Base-by-base conservation (phyloP, 2,888 invertebrate species). In the Tethea ocularis region DNA sequence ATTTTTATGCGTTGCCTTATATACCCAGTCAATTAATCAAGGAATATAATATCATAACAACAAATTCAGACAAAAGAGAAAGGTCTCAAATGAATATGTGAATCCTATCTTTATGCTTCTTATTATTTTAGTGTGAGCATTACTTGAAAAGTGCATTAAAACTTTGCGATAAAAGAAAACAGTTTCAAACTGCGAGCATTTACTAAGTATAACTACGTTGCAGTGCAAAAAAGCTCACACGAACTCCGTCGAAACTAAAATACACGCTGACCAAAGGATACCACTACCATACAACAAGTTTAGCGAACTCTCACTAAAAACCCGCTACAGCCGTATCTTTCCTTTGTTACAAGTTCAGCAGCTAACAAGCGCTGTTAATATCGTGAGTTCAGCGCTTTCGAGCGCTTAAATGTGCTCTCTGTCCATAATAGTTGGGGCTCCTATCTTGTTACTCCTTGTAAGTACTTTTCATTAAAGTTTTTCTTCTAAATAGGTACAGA, bases 401-500 rank as follows among this genome's bases (percentile, higher is more conserved):
- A 54, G 54, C 33, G 36, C 33, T 33, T 33, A 22, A 29, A 54
- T 33, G 29, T 54, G 29, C 26, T 56, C 38, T 8, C 52, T 55
- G 58, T 59, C 54, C 51, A 52, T 61, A 59, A 61, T 59, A 59
- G 54, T 29, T 36, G 38, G n/a, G 22, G 58, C 58, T 60, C 46
- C 58, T 62, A 62, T 60, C 62, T 58, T 59, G 57, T 59, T 60
- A 60, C 62, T 53, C 46, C 46, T 59, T 58, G 56, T n/a, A n/a
- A n/a, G n/a, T 53, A 62, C 56, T 62, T 62, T 62, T 62, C 60
- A 62, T 62, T 62, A 60, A 62, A 62, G 56, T 62, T 61, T 61
- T 61, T 62, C 62, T 60, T 51, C 51, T 29, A 17, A 38, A 54
- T 1, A 29, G 29, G 52, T 51, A 41, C 23, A 33, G 5, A 46